phyloP scores from a whole-genome alignment of 2,797 vertebrate genomes.

The Clarias platycephalus region DNA sequence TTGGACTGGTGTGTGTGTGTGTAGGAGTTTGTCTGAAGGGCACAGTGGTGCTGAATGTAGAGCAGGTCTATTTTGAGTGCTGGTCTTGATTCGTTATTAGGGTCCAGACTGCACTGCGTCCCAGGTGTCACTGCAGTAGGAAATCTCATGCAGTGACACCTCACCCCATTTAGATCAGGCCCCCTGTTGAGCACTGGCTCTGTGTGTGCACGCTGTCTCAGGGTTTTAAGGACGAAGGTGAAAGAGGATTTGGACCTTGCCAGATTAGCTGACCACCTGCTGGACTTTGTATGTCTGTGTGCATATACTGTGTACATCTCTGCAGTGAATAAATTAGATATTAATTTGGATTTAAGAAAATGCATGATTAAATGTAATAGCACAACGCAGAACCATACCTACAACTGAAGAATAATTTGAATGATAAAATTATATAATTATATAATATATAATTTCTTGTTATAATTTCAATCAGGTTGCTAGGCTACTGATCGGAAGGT shows the following conservation, averaged over 20 bases:
- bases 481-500: no score
- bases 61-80: conserved; percentile 41
- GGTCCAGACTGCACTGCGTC: conserved; percentile 31
- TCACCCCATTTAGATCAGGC: conserved; percentile 37
- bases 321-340: not conserved
- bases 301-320: not conserved
- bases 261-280: conserved; percentile 46
- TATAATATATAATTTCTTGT: no score
- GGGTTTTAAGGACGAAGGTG: conserved; percentile 17
- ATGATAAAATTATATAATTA: not conserved
- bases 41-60: conserved; percentile 34
- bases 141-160: conserved; percentile 27
- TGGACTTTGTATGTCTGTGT: not conserved
- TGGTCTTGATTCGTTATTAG: conserved; percentile 32
- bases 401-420: not conserved
- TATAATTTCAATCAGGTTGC: no score
- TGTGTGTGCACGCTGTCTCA: conserved; percentile 17
- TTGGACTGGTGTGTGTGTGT: conserved; percentile 14
- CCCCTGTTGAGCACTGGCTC: conserved; percentile 16
- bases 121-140: conserved; percentile 31
- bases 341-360: not conserved
- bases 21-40: conserved; percentile 25
- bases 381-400: not conserved
- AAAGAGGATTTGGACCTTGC: conserved; percentile 16
- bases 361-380: not conserved